These are phyloP conservation scores for Hemichromis elongatus DNA, from an alignment of 2,113 vertebrate species.

Conservation along the genomic window DNA sequence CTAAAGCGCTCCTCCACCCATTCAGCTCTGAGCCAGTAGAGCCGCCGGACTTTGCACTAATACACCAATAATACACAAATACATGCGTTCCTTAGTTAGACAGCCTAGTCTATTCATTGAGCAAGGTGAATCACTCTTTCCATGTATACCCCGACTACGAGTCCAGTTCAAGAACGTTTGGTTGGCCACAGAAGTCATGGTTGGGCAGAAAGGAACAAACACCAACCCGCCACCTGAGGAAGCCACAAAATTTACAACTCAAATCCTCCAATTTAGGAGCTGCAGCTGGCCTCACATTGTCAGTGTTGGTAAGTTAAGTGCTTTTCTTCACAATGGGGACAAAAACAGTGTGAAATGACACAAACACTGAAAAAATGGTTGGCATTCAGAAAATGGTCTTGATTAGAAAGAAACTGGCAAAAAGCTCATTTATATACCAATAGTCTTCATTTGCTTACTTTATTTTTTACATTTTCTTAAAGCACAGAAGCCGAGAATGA, in stretches of 20 bases:
- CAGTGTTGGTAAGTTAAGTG: not conserved
- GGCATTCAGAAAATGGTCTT: not conserved
- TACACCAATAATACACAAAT: not conserved
- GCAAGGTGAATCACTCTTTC: not conserved
- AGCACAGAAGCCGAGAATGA: not conserved
- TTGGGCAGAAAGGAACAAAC: not conserved
- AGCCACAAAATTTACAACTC: not conserved
- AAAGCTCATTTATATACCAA: not conserved
- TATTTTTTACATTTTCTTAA: not conserved
- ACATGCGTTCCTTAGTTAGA: not conserved
- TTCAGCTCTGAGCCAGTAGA: not conserved
- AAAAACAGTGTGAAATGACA: not conserved
- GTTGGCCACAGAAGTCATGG: not conserved
- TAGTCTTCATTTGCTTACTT: not conserved
- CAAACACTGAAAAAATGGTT: not conserved
- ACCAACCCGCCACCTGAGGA: not conserved
- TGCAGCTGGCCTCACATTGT: not conserved
- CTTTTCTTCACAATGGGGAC: not conserved
- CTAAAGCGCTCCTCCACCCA: not conserved
- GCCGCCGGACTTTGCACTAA: not conserved
- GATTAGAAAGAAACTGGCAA: not conserved
- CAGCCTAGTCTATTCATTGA: not conserved
- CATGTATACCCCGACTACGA: not conserved
- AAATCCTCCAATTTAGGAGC: not conserved
- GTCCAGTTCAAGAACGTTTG: not conserved